Evolutionary conservation across 2,113 vertebrate genomes (phyloP).

Genomic region (Cephalopterus ornatus): DNA sequence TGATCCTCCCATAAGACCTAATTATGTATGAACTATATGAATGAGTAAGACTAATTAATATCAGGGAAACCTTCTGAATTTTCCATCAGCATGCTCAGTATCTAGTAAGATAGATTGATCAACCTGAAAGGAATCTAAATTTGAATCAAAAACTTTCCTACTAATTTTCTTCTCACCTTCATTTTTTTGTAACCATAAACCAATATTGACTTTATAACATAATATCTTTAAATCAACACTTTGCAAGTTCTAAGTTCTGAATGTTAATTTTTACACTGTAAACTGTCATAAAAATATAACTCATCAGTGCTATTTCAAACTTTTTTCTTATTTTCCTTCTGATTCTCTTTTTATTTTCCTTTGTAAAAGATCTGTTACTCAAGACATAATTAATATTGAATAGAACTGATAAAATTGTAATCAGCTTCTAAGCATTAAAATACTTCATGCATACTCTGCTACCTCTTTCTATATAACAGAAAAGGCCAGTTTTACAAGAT

Average conservation of each 20-base stretch:
- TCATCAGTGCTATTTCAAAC: background rate
- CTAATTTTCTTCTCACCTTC: background rate
- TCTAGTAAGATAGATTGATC: background rate
- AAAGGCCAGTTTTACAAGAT: background rate
- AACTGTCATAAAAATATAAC: background rate
- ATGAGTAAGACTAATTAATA: background rate
- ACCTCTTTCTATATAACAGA: background rate
- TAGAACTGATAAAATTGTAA: background rate
- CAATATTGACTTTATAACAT: background rate
- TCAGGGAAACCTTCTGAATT: background rate
- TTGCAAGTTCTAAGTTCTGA: background rate
- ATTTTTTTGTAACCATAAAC: background rate
- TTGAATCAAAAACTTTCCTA: background rate
- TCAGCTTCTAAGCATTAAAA: background rate
- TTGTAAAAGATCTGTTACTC: background rate
- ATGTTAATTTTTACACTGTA: background rate
- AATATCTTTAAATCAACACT: background rate
- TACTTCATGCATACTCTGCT: background rate
- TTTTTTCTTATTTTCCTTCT: background rate
- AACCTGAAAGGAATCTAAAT: background rate
- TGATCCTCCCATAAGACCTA: background rate
- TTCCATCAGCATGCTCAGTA: background rate
- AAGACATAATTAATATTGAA: background rate
- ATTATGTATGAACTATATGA: background rate
- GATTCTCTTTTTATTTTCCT: background rate